Percentiles rank a stretch among this genome's conserved stretches.
These are phyloP conservation scores for Scaptomyza graminum DNA, from an alignment of 1,140 invertebrate species.

Conservation along the genomic window DNA sequence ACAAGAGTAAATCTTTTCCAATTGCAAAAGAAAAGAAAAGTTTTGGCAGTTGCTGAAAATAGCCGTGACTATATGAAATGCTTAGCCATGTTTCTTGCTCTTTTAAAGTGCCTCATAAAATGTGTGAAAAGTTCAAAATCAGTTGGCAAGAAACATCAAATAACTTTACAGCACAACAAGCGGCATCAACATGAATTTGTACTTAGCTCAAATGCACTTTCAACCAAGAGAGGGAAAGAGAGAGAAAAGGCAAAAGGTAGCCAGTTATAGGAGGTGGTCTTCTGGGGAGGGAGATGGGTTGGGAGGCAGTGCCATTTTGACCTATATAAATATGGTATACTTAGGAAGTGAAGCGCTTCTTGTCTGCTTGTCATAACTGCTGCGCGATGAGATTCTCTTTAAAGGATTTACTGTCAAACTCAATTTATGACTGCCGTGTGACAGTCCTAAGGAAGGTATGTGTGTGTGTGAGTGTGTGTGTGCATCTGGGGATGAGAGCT, in stretches of 20 bases:
- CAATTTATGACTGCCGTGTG: slow-evolving; percentile 12
- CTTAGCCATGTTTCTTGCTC: slow-evolving; percentile 39
- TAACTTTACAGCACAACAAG: slow-evolving; percentile 35
- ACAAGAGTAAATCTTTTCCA: slow-evolving; percentile 44
- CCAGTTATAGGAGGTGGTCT: too few species aligned
- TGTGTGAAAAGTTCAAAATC: slow-evolving; percentile 41
- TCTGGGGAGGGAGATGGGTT: too few species aligned
- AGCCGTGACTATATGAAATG: slow-evolving; percentile 26
- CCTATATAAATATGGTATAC: slow-evolving; percentile 18
- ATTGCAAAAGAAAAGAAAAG: slow-evolving; percentile 38
- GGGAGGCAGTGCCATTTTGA: slow-evolving; percentile 5
- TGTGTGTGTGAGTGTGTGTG: slow-evolving; percentile 10
- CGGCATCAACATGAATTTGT: slow-evolving; percentile 57
- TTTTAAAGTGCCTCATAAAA: slow-evolving; percentile 29
- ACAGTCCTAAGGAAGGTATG: background rate
- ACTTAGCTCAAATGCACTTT: slow-evolving; percentile 48
- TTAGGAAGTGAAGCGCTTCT: slow-evolving; percentile 13
- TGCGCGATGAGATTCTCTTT: slow-evolving; percentile 49
- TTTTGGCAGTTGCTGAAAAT: slow-evolving; percentile 18
- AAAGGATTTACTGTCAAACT: slow-evolving; percentile 49
- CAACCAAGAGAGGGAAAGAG: too few species aligned
- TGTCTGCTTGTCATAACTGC: slow-evolving; percentile 54
- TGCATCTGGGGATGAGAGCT: background rate
- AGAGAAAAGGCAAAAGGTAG: background rate
- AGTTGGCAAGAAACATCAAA: slow-evolving; percentile 26